Evolutionary conservation across 2,797 vertebrate species (phyloP).

Genomic region (Chelon labrosus): DNA sequence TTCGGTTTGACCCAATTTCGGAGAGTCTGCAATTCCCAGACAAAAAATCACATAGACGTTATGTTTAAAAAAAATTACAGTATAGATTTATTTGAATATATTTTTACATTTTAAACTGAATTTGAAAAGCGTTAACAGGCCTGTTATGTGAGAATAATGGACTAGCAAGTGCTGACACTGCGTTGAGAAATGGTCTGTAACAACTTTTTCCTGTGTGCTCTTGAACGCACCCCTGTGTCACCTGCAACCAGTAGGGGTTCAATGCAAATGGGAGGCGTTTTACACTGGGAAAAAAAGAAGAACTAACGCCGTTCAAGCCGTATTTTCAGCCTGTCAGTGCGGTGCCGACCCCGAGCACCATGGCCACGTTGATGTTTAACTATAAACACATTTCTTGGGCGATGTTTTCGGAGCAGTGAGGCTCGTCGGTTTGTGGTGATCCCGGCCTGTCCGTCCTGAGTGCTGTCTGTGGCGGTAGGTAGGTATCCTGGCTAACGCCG

Average conservation of each 20-base stretch:
- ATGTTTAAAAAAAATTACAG: no score
- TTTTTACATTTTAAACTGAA: no score
- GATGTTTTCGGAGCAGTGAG: constrained; percentile 30
- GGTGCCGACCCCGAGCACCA: constrained; percentile 16
- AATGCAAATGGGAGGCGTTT: constrained; percentile 69
- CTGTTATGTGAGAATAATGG: no score
- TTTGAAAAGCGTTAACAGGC: no score
- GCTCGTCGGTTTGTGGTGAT: constrained; percentile 39
- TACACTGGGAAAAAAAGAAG: constrained; percentile 29
- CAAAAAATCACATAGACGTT: no score
- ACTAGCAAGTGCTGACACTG: background rate
- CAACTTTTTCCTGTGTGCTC: background rate
- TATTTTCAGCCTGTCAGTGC: background rate
- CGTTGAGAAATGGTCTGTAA: background rate
- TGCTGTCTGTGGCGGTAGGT: constrained; percentile 55
- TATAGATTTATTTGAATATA: no score
- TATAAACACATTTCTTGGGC: constrained; percentile 2
- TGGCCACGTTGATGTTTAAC: constrained; percentile 27
- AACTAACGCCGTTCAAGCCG: background rate
- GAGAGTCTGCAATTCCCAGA: background rate
- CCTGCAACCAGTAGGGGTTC: constrained; percentile 58
- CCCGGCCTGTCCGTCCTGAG: constrained; percentile 54
- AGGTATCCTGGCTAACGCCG: constrained; percentile 49
- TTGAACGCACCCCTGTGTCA: constrained; percentile 69
- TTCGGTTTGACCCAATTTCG: background rate